phyloP scores from a whole-genome alignment of 2,888 invertebrate species.

The Nomada hirtipes region DNA sequence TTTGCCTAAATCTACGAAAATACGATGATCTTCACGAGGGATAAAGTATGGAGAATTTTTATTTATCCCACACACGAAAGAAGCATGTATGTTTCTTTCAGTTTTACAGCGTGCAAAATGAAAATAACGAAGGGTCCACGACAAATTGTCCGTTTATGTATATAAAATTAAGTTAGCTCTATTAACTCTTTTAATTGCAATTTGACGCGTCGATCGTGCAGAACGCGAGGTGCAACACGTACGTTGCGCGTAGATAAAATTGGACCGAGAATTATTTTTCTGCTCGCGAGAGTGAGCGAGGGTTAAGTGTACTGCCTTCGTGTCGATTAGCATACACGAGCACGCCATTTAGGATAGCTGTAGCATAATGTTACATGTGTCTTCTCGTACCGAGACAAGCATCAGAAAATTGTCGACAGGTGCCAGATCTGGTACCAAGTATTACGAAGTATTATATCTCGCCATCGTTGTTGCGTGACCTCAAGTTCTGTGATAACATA shows the following conservation, averaged over 20 bases:
- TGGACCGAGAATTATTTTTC: slow-evolving; percentile 59
- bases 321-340: slow-evolving; percentile 74
- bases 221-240: slow-evolving; percentile 1
- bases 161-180: not conserved
- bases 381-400: slow-evolving; percentile 70
- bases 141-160: not conserved
- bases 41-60: too few species aligned
- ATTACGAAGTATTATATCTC: slow-evolving; percentile 43
- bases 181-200: slow-evolving; percentile 26
- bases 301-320: slow-evolving; percentile 40
- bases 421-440: slow-evolving; percentile 44
- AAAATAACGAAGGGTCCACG: not conserved
- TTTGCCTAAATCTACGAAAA: too few species aligned
- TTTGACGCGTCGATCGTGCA: not conserved
- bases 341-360: slow-evolving; percentile 68
- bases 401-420: slow-evolving; percentile 78
- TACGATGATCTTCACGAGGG: too few species aligned
- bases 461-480: slow-evolving; percentile 36
- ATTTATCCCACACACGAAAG: too few species aligned
- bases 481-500: slow-evolving; percentile 32
- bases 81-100: not conserved
- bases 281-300: slow-evolving; percentile 32
- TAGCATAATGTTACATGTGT: slow-evolving; percentile 66
- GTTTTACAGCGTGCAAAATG: slow-evolving; percentile 3
- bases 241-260: slow-evolving; percentile 27